Base-by-base conservation (phyloP, 2,797 vertebrate species). In the Sebastes iracundus region DNA sequence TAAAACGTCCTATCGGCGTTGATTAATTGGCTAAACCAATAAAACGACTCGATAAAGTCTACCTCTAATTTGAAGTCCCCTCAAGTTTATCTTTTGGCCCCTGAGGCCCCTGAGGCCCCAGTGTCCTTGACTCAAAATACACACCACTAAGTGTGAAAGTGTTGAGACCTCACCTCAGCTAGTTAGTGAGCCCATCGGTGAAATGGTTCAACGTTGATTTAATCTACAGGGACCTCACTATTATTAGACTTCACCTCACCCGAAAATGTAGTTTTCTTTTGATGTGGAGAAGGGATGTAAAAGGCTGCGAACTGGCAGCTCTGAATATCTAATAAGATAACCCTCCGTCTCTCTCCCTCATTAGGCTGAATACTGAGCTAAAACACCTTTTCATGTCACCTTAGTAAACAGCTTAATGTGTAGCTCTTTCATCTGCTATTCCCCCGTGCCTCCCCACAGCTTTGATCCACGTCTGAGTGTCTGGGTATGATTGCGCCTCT, bases 381-480 rank as follows among this genome's bases (percentile, higher is more conserved):
- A 94, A 94, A 95, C 94, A 96, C 94, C 94, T 96, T 97, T 96
- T 97, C 96, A 96, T 96, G 94, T 96, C 95, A 94, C 96, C 95
- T 96, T 95, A 94, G 93, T 96, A 96, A 94, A 93, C 91, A 93
- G 95, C 92, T 96, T 96, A 95, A 96, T 96, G 96, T 95, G 91
- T 89, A 30, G 90, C 93, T 93, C 96, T 97, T 97, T 97, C 96
- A 97, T 97, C 96, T 96, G 86, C 85, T 90, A 85, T 94, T 93
- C 94, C 93, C 74, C 76, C 79, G 83, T 93, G 93, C 91, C 92
- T 95, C 93, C 88, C 92, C 85, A 81, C 92, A 84, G 84, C 96
- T 97, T 97, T 97, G 95, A 97, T 97, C 96, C 93, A 61, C 73
- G 87, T 68, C 77, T 80, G 81, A 88, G 90, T 76, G 94, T 91